Percentiles rank a stretch among this genome's conserved stretches.
Evolutionary conservation across 2,113 vertebrate species (phyloP).

Genomic region (Labeo catla): DNA sequence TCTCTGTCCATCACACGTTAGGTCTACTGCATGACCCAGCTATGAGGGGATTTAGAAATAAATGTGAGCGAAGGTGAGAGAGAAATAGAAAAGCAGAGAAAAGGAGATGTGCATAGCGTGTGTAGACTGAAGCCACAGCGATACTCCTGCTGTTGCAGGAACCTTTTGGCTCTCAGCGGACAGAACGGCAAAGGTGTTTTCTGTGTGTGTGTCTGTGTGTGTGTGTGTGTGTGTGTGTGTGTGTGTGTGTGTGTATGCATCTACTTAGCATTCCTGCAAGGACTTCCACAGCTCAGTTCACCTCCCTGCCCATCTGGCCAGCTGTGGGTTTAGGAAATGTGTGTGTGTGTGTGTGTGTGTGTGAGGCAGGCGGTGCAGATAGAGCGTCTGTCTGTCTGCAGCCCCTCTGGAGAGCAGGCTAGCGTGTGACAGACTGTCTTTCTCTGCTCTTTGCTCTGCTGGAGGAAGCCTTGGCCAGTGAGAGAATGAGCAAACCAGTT

Average conservation of each 20-base stretch:
- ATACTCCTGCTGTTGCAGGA: constrained; percentile 14
- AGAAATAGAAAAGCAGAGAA: constrained; percentile 8
- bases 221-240: neutral
- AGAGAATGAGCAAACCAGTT: neutral
- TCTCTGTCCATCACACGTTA: constrained; percentile 55
- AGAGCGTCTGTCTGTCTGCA: constrained; percentile 27
- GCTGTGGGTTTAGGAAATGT: constrained; percentile 20
- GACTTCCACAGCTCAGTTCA: constrained; percentile 16
- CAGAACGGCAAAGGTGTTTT: constrained; percentile 2
- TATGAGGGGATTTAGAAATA: constrained; percentile 47
- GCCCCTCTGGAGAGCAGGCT: constrained; percentile 44
- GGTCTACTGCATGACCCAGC: constrained; percentile 47
- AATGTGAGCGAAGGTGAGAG: constrained; percentile 28
- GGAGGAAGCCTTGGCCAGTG: constrained; percentile 12
- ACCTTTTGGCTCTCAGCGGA: neutral
- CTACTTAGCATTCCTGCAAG: constrained; percentile 33
- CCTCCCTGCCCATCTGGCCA: constrained; percentile 38
- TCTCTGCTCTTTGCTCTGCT: constrained; percentile 32
- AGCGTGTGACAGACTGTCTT: constrained; percentile 39
- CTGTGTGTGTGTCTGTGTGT: neutral
- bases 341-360: constrained; percentile 8
- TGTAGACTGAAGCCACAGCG: neutral
- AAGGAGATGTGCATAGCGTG: constrained; percentile 29
- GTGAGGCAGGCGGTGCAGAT: neutral
- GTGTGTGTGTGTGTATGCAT: neutral